These are phyloP conservation scores for Planococcus citri DNA, from an alignment of 1,140 invertebrate species.

Conservation along the genomic window DNA sequence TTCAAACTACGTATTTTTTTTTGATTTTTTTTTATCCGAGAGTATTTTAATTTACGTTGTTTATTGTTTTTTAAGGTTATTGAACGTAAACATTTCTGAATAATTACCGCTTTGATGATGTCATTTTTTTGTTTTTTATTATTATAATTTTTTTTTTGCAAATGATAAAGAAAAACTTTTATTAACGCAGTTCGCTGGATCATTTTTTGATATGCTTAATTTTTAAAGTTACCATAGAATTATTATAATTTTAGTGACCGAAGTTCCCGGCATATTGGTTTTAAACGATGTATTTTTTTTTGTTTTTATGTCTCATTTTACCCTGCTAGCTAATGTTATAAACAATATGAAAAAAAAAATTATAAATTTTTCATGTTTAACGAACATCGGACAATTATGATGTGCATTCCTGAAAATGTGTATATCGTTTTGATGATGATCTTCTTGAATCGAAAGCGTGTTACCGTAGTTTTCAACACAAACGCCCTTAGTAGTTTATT, in stretches of 20 bases:
- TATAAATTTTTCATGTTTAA: neutral
- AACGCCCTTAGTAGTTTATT: neutral
- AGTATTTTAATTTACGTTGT: neutral
- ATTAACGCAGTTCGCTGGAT: neutral
- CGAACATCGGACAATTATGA: neutral
- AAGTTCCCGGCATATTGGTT: neutral
- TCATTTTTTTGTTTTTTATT: neutral
- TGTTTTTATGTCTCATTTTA: too few relatives aligned
- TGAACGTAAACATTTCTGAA: neutral
- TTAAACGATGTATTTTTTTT: neutral
- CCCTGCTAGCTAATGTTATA: neutral
- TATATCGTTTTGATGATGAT: too few relatives aligned
- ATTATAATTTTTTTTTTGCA: neutral
- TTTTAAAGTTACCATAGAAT: slow-evolving; percentile 19
- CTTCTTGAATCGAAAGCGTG: too few relatives aligned
- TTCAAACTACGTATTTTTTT: neutral
- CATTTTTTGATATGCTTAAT: slow-evolving; percentile 3
- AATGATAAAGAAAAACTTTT: neutral
- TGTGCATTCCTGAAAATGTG: neutral
- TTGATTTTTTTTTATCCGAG: neutral
- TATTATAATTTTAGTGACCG: slow-evolving; percentile 10
- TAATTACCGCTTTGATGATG: neutral
- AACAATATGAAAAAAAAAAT: neutral
- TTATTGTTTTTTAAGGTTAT: neutral
- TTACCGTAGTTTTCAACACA: too few relatives aligned